A percentile compares a stretch with the other conserved stretches of the same genome.
Conservation (phyloP, 2,113 vertebrate genomes). For the Xyliphius kryptos region DNA sequence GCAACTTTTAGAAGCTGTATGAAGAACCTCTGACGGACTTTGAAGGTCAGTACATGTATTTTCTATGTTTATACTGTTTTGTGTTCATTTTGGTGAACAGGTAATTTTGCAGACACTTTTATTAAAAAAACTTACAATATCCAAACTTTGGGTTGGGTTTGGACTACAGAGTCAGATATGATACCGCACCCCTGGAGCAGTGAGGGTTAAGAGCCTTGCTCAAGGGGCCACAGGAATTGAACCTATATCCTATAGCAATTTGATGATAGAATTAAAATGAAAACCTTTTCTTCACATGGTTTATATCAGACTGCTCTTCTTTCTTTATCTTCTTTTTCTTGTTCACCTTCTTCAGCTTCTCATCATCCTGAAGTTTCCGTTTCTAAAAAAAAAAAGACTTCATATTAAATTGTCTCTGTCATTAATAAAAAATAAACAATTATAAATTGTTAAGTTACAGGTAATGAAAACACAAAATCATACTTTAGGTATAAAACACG, state of each 20-base stretch:
- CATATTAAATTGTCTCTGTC: neutral
- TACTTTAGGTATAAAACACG: no score
- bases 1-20: no score
- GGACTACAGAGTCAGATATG: no score
- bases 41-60: no score
- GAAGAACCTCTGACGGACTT: no score
- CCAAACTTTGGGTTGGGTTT: no score
- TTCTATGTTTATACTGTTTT: no score
- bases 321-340: slow-evolving; percentile 70
- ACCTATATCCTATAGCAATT: neutral
- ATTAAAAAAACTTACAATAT: no score
- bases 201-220: neutral
- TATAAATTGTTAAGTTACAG: neutral
- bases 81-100: no score
- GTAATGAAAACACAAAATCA: neutral
- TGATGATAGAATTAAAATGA: neutral
- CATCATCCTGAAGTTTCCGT: slow-evolving; percentile 71
- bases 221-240: neutral
- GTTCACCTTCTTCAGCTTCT: slow-evolving; percentile 62
- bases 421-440: neutral
- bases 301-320: slow-evolving; percentile 43
- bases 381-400: slow-evolving; percentile 60
- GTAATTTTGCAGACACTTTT: no score
- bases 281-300: slow-evolving; percentile 6
- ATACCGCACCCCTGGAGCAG: no score